Base-by-base conservation (phyloP, 1,140 invertebrate genomes). In the Diploscapter pachys region DNA sequence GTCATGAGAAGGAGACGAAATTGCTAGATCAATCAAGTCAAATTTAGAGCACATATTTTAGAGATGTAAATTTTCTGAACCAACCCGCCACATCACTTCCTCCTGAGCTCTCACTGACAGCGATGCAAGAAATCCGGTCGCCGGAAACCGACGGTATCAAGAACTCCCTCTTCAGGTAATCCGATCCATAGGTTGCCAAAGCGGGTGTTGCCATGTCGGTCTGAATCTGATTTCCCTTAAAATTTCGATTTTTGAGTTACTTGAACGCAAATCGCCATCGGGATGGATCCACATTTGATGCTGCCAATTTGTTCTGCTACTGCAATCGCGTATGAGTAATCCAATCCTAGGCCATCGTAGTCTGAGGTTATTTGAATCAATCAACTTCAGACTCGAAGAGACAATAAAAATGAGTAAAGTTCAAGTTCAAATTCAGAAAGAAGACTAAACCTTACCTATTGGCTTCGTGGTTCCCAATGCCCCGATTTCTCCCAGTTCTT, bases 81-180 rank as follows among this genome's bases (percentile, higher is more conserved):
- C 51, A 8, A 86, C 86, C 86, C 55, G 90, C 88, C 13, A 90
- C 90, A 87, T 90, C 90, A 31, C 88, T 89, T 13, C 90, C 90
- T 54, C 87, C 87, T 52, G 85, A 83, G 9, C 87, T 86, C 81
- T 91, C 90, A 81, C 87, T 89, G 54, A 90, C 88, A 31, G 89
- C 90, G 62, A 90, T 73, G 82, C 88, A 89, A 9, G 88, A 84
- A 3, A 90, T 89, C 63, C 78, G 75, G 71, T 91, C 90, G 48
- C 90, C 90, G 69, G 85, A 67, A 56, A 90, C 87, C 6, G 89
- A 86, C 3, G 90, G 90, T 0, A 80, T 86, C 50, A 91, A 81
- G 81, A 89, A 91, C 79, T 89, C 85, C 73, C 86, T 80, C 80
- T 89, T 89, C 67, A 90, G 82, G 75, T 88, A 83, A 66, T 90